Conservation (phyloP, 2,888 invertebrate species). For the Pristionchus fissidentatus region DNA sequence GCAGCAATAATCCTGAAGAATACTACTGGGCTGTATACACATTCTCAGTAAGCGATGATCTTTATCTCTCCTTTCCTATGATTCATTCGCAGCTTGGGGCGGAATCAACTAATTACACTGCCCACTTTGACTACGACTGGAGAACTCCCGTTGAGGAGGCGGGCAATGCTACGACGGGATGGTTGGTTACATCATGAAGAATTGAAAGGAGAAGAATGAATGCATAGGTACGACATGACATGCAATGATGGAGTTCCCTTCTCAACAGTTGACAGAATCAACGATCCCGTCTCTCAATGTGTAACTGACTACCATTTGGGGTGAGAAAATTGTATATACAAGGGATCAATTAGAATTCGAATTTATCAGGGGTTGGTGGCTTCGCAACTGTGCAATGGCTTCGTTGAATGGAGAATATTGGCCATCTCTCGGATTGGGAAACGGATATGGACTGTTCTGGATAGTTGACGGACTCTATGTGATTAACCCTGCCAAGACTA, state of each 20-base stretch:
- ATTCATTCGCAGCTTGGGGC: background rate
- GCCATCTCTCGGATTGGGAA: constrained; percentile 21
- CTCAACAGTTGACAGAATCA: constrained; percentile 23
- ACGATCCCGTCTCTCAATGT: constrained; percentile 8
- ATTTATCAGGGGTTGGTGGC: constrained; percentile 18
- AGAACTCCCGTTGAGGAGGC: constrained; percentile 4
- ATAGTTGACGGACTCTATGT: constrained; percentile 37
- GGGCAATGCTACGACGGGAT: constrained; percentile 34
- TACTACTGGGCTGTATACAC: constrained; percentile 32
- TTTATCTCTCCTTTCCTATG: background rate
- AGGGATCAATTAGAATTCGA: too few relatives aligned
- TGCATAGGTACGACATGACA: constrained; percentile 10
- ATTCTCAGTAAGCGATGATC: background rate
- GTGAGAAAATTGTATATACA: too few relatives aligned
- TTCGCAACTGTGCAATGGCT: background rate
- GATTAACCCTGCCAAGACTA: constrained; percentile 25
- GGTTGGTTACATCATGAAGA: background rate
- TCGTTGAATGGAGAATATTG: constrained; percentile 36
- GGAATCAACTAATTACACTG: constrained; percentile 22
- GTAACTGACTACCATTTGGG: constrained; percentile 35
- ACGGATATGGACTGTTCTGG: constrained; percentile 42
- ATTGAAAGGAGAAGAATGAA: background rate
- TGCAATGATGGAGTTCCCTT: constrained; percentile 40
- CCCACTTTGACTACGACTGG: constrained; percentile 35
- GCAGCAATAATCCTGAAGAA: background rate